These are phyloP conservation scores for Agrotis segetum DNA, from an alignment of 2,888 invertebrate genomes.

Conservation along the genomic window DNA sequence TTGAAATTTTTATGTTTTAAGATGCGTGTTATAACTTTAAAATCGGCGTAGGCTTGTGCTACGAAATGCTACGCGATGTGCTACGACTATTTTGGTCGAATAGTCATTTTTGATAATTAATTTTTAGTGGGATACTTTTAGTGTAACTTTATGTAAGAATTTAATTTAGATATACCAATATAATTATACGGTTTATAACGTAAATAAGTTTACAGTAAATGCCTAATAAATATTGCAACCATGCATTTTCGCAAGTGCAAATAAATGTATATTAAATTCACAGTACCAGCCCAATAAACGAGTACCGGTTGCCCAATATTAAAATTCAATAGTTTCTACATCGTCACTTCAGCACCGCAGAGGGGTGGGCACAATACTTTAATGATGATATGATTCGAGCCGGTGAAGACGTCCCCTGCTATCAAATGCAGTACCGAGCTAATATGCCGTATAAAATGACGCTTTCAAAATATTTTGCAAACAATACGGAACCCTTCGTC, in stretches of 20 bases:
- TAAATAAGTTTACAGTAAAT: not conserved
- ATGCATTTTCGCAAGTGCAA: conserved; percentile 4
- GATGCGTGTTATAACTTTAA: too few relatives aligned
- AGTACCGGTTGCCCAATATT: conserved; percentile 46
- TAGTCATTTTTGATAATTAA: not conserved
- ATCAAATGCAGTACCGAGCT: conserved; percentile 87
- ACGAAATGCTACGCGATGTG: conserved; percentile 18
- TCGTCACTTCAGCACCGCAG: conserved; percentile 70
- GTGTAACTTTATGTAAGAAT: too few relatives aligned
- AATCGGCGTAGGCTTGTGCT: conserved; percentile 27
- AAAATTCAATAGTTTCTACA: conserved; percentile 74
- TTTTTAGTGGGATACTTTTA: not conserved
- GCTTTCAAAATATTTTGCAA: conserved; percentile 91
- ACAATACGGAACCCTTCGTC: conserved; percentile 86
- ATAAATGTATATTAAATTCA: conserved; percentile 21
- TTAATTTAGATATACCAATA: not conserved
- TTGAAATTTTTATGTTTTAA: conserved; percentile 25
- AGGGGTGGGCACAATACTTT: conserved; percentile 79
- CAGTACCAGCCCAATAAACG: conserved; percentile 32
- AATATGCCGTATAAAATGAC: conserved; percentile 90
- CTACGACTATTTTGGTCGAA: not conserved
- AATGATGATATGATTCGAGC: conserved; percentile 87
- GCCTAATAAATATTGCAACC: not conserved
- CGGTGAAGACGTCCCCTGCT: conserved; percentile 85
- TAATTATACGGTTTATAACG: not conserved